Base-by-base conservation (phyloP, 1,140 invertebrate genomes). In the Drosophila subobscura region DNA sequence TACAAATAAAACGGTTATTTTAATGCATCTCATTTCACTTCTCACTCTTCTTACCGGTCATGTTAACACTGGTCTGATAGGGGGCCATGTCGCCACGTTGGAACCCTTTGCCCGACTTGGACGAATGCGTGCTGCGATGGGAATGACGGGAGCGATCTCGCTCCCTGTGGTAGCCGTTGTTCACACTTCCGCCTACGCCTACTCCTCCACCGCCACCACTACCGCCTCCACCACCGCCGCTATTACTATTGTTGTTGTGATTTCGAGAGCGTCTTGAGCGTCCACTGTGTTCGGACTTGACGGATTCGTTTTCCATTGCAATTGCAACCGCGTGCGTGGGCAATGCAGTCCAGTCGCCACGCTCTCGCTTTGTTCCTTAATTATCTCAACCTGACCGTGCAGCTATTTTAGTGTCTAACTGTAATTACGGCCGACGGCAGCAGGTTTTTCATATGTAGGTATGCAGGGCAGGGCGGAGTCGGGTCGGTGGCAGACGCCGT, bases 61-160 rank as follows among this genome's bases (percentile, higher is more conserved):
- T 93, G 73, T 95, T 96, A 0, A 96, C 95, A 66, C 95, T 95
- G n/a, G 95, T 96, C 92, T 96, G 95, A 84, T 96, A 96, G 23
- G 95, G 95, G 47, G 95, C 95, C 95, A 95, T 96, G 12, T 91
- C 90, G 41, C 51, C 51, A 4, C 83, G 77, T 10, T 77, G 68
- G 23, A 58, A 65, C 8, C 65, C 66, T 22, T 74, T 77, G 23
- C 90, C 72, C 5, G 84, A 89, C 44, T 91, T 91, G 23, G 89
- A 89, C 8, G 90, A 91, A 61, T 91, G 91, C 5, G 86, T 89
- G 52, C 90, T 91, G 41, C 91, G 84, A 72, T 91, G 88, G 14
- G 91, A 92, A 70, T 92, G 91, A 0, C 91, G 70, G 8, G 77
- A 90, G 0, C 91, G 76, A 79, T 91, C 89, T 29, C 89, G 77